Conservation (phyloP, 92 coral and sea anemone species). For the Umimayanthus chanpuru region DNA sequence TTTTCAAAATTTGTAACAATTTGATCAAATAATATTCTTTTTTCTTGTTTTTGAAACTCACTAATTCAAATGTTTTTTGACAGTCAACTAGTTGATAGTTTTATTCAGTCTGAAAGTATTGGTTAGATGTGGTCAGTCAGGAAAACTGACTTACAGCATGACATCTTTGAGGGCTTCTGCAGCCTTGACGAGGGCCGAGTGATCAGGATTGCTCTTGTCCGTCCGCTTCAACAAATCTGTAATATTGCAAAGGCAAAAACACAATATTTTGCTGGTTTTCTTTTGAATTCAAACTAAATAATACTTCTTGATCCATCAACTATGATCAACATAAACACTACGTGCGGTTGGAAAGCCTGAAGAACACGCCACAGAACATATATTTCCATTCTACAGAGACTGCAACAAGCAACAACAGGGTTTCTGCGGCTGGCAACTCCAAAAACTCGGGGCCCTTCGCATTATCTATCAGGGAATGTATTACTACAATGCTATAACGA, state of each 20-base stretch:
- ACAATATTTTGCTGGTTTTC: neutral
- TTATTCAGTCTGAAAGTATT: neutral
- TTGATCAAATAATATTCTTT: too few species aligned
- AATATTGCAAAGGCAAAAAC: neutral
- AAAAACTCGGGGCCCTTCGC: too few species aligned
- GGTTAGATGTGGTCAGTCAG: neutral
- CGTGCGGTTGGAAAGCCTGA: too few species aligned
- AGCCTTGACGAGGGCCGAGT: slow-evolving; percentile 83
- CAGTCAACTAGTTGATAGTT: neutral
- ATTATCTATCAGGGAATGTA: too few species aligned
- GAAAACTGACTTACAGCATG: slow-evolving; percentile 75
- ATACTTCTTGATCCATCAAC: neutral
- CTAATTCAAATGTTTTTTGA: neutral
- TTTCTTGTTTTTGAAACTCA: neutral
- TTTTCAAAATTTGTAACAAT: too few species aligned
- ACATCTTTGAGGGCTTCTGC: slow-evolving; percentile 90
- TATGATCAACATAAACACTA: too few species aligned
- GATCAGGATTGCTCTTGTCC: slow-evolving; percentile 88
- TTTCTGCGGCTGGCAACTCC: too few species aligned
- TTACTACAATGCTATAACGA: too few species aligned
- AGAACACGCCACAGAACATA: too few species aligned
- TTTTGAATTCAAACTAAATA: neutral
- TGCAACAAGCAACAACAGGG: too few species aligned
- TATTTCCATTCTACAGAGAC: too few species aligned
- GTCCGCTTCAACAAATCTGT: slow-evolving; percentile 95